phyloP scores from a whole-genome alignment of 2,113 vertebrate genomes.

The Sinosuthora webbiana region DNA sequence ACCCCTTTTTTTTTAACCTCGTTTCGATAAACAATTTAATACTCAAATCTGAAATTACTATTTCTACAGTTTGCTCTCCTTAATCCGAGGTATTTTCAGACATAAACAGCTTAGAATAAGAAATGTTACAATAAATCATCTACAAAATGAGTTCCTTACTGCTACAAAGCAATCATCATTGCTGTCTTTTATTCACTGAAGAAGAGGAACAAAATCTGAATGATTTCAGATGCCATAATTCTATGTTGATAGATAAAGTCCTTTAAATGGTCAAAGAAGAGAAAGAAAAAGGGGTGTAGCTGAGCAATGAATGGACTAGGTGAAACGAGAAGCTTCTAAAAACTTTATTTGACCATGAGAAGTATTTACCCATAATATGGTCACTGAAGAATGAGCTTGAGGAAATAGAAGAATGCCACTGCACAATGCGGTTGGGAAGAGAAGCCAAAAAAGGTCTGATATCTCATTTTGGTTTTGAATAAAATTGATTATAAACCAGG shows the following conservation, averaged over 20 bases:
- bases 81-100: neutral
- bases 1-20: neutral
- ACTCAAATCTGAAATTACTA: neutral
- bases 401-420: neutral
- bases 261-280: neutral
- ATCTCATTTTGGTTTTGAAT: neutral
- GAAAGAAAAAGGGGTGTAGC: neutral
- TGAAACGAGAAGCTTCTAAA: neutral
- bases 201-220: neutral
- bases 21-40: neutral
- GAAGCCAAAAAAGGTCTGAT: neutral
- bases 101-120: neutral
- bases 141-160: neutral
- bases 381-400: neutral
- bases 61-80: neutral
- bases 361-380: neutral
- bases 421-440: neutral
- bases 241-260: neutral
- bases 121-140: neutral
- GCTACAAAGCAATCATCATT: neutral
- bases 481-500: neutral
- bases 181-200: neutral
- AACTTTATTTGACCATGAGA: neutral
- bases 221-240: neutral
- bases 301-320: neutral